These are phyloP conservation scores for Ceyx margarethae DNA, from an alignment of 2,113 vertebrate genomes.

Conservation along the genomic window DNA sequence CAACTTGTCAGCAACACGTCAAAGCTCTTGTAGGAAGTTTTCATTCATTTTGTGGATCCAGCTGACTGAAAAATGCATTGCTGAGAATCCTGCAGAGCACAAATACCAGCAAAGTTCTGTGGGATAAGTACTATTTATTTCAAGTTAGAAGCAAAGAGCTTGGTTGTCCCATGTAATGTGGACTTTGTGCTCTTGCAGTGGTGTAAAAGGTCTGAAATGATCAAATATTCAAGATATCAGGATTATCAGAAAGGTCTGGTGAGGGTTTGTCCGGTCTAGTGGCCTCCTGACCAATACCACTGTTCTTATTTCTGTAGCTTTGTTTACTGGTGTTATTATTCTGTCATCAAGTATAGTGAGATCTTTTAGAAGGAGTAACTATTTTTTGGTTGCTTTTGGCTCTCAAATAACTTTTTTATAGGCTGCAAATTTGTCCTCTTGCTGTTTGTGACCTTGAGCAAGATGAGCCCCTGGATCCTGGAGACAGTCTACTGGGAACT, in stretches of 20 bases:
- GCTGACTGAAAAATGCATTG: not conserved
- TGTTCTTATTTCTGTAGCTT: not conserved
- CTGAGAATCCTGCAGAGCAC: not conserved
- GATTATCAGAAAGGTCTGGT: not conserved
- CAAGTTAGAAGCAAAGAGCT: not conserved
- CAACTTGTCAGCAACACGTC: not conserved
- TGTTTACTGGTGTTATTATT: not conserved
- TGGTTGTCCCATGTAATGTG: not conserved
- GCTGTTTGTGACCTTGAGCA: not conserved
- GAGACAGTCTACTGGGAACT: not conserved
- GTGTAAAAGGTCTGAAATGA: not conserved
- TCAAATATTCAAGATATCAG: not conserved
- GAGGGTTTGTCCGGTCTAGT: not conserved
- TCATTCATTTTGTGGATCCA: not conserved
- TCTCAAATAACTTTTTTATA: not conserved
- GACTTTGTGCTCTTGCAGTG: not conserved
- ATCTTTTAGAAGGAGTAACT: not conserved
- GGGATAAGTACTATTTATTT: not conserved
- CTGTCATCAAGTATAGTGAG: not conserved
- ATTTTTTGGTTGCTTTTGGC: not conserved
- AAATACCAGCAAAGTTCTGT: not conserved
- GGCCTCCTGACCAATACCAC: not conserved
- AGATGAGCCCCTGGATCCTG: not conserved
- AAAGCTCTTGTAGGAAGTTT: not conserved
- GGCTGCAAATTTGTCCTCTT: not conserved